phyloP scores from a whole-genome alignment of 1,140 invertebrate genomes.

The Popillia japonica region DNA sequence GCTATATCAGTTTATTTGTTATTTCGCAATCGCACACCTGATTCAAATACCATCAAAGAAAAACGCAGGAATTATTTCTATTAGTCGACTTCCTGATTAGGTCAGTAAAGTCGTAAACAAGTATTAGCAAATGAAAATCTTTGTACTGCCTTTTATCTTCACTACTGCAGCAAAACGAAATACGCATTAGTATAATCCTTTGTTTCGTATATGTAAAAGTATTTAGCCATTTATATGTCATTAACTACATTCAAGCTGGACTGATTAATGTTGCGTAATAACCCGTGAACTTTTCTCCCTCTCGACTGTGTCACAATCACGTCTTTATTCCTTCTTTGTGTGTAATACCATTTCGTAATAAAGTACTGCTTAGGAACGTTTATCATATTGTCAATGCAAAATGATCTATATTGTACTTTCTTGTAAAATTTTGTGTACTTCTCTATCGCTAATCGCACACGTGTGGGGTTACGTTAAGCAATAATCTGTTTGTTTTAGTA shows the following conservation, averaged over 20 bases:
- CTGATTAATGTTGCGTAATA: background rate
- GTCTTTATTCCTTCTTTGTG: background rate
- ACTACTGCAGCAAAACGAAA: background rate
- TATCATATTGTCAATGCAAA: constrained; percentile 11
- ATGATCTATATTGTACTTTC: constrained; percentile 15
- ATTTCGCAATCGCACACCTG: background rate
- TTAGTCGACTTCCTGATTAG: background rate
- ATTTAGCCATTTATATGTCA: background rate
- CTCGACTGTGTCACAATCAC: background rate
- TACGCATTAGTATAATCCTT: background rate
- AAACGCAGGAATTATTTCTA: background rate
- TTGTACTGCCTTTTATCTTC: background rate
- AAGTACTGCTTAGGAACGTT: background rate
- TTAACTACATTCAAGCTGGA: background rate
- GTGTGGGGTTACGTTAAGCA: background rate
- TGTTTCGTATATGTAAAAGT: background rate
- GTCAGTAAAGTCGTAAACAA: background rate
- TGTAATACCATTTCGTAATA: background rate
- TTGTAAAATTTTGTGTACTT: background rate
- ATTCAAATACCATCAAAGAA: background rate
- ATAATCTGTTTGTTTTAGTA: background rate
- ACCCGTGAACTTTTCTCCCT: background rate
- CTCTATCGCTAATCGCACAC: background rate
- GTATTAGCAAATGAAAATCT: background rate
- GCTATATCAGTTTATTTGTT: background rate